Evolutionary conservation across 2,797 vertebrate genomes (phyloP).

Genomic region (Furcifer pardalis): DNA sequence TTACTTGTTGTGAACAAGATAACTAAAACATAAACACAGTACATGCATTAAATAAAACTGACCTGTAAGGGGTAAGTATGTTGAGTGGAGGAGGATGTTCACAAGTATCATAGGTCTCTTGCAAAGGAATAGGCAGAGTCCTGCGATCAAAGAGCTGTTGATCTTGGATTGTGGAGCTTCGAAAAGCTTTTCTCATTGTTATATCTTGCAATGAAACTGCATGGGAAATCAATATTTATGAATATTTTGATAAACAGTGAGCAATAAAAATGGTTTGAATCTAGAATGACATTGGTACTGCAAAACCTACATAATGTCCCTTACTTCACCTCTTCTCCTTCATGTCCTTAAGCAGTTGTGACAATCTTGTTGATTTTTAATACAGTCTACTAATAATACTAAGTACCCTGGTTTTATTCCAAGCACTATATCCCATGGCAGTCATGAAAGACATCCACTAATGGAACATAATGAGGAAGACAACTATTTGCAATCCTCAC

Average conservation of each 20-base stretch:
- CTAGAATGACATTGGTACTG: background rate
- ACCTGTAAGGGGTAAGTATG: constrained; percentile 97
- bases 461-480: background rate
- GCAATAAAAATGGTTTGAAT: background rate
- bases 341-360: background rate
- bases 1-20: background rate
- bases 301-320: no score
- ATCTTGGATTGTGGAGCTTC: constrained; percentile 95
- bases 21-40: background rate
- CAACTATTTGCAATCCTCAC: no score
- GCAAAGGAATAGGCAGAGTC: constrained; percentile 92
- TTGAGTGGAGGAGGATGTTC: constrained; percentile 96
- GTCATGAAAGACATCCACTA: background rate
- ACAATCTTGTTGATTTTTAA: background rate
- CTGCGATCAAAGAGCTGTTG: constrained; percentile 95
- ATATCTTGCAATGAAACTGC: constrained; percentile 98
- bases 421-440: background rate
- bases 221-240: constrained; percentile 36
- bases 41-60: constrained; percentile 49
- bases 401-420: background rate
- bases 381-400: background rate
- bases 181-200: constrained; percentile 98
- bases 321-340: background rate
- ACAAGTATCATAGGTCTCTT: constrained; percentile 93
- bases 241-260: background rate